Evolutionary conservation across 2,888 invertebrate species (phyloP).

Genomic region (Lasiommata megera): DNA sequence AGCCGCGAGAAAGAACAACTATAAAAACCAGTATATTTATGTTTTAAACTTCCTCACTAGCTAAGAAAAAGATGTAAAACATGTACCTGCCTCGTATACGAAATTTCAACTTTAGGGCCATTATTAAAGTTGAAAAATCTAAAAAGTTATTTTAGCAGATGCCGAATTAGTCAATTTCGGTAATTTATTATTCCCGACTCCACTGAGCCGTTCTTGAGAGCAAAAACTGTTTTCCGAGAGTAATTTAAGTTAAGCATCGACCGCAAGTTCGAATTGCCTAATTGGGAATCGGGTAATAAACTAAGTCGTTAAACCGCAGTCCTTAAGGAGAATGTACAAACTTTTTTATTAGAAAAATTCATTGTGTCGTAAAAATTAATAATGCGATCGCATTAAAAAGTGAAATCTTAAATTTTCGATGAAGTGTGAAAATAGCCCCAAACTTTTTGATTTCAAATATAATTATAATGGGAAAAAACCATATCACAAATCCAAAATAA

Average conservation of each 20-base stretch:
- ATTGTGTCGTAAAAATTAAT: constrained; percentile 15
- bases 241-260: constrained; percentile 32
- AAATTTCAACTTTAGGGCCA: not conserved
- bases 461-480: no score
- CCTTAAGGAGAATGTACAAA: constrained; percentile 25
- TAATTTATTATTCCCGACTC: constrained; percentile 24
- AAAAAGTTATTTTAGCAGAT: not conserved
- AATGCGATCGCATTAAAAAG: constrained; percentile 16
- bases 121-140: not conserved
- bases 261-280: constrained; percentile 32
- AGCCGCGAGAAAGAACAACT: no score
- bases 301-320: constrained; percentile 31
- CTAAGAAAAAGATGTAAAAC: not conserved
- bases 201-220: constrained; percentile 18
- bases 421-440: not conserved
- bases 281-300: constrained; percentile 32
- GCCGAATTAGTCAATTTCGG: constrained; percentile 13
- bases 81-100: not conserved
- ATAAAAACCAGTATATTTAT: no score
- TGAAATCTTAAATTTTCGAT: constrained; percentile 8
- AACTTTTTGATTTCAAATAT: not conserved
- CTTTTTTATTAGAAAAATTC: constrained; percentile 27
- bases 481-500: no score
- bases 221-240: constrained; percentile 31
- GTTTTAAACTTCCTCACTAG: no score